These are phyloP conservation scores for Pachypanchax playfairii DNA, from an alignment of 2,113 vertebrate genomes.

Conservation along the genomic window DNA sequence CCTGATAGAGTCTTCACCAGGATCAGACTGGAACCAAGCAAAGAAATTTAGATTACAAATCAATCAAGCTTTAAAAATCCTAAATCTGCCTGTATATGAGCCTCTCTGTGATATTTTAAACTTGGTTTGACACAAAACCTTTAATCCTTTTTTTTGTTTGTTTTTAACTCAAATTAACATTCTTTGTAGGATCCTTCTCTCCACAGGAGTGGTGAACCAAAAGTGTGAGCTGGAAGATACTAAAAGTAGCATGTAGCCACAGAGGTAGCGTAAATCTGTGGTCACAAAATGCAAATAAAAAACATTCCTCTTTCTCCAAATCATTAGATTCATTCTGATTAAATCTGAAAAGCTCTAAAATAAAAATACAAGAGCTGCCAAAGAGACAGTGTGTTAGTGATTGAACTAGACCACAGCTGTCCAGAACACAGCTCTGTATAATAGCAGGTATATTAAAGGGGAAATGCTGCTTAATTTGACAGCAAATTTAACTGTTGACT, in stretches of 20 bases:
- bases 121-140: not conserved
- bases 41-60: no score
- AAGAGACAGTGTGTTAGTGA: not conserved
- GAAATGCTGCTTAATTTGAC: slow-evolving; percentile 11
- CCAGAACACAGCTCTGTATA: no score
- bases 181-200: not conserved
- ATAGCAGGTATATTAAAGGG: slow-evolving; percentile 10
- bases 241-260: not conserved
- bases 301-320: not conserved
- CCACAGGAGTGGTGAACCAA: not conserved
- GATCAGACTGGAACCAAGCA: slow-evolving; percentile 66
- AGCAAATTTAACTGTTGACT: slow-evolving; percentile 18
- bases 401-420: slow-evolving; percentile 16
- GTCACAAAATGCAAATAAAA: not conserved
- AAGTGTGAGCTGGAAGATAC: slow-evolving; percentile 4
- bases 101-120: fast-evolving
- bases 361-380: slow-evolving; percentile 10
- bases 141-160: not conserved
- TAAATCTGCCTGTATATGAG: not conserved
- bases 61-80: no score
- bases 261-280: no score
- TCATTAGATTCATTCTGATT: not conserved
- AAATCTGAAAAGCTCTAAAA: not conserved
- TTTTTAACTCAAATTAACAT: no score
- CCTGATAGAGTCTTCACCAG: slow-evolving; percentile 80